A percentile compares a stretch with the other conserved stretches of the same genome.
Evolutionary conservation across 2,113 vertebrate species (phyloP).

Genomic region (Pavo muticus): DNA sequence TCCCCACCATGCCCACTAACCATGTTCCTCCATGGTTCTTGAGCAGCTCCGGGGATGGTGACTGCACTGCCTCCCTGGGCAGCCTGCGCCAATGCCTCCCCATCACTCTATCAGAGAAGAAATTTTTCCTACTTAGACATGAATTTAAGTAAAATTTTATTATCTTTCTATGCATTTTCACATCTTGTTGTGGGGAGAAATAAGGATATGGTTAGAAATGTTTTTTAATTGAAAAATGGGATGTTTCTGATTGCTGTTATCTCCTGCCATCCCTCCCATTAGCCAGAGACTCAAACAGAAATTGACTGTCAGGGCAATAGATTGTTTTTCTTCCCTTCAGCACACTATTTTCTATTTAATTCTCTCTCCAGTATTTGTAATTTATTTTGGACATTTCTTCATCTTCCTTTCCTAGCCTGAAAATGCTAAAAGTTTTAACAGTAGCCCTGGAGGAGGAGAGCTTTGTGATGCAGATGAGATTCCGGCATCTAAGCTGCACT

Average conservation of each 20-base stretch:
- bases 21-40: no score
- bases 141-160: background rate
- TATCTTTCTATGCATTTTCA: background rate
- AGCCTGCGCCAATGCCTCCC: no score
- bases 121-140: background rate
- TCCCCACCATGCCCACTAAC: no score
- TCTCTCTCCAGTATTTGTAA: background rate
- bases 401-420: background rate
- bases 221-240: background rate
- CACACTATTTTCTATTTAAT: background rate
- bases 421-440: background rate
- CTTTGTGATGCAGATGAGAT: background rate
- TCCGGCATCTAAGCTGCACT: background rate
- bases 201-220: background rate
- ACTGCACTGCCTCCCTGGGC: no score
- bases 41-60: no score
- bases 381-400: background rate
- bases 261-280: background rate
- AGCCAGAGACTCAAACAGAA: background rate
- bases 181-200: background rate
- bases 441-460: background rate
- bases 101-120: no score
- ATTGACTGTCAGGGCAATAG: background rate
- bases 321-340: background rate
- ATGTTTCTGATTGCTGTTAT: background rate